phyloP scores from a whole-genome alignment of 2,888 invertebrate genomes.

The Drosophila mercatorum region DNA sequence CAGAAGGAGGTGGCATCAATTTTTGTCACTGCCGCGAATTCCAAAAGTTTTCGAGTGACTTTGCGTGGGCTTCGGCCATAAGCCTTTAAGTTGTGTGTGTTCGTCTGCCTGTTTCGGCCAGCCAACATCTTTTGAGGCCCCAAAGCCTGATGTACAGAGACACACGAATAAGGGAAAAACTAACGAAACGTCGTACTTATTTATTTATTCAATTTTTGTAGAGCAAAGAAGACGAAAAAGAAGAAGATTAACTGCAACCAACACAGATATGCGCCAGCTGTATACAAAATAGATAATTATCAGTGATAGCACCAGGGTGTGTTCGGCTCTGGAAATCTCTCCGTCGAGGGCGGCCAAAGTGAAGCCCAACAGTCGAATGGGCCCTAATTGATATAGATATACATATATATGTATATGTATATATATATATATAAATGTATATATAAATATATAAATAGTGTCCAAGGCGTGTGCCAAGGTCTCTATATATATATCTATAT shows the following conservation, averaged over 20 bases:
- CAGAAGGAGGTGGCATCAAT: slow-evolving; percentile 43
- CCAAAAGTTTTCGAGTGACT: slow-evolving; percentile 46
- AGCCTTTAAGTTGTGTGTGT: slow-evolving; percentile 28
- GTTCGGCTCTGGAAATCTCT: slow-evolving; percentile 7
- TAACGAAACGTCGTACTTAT: slow-evolving; percentile 3
- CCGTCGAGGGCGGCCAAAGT: neutral
- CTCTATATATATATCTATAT: neutral
- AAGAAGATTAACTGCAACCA: slow-evolving; percentile 5
- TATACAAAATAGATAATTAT: slow-evolving; percentile 8
- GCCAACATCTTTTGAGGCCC: slow-evolving; percentile 11
- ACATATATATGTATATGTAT: no score
- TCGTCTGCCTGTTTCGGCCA: neutral
- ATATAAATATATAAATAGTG: neutral
- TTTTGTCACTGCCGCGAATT: slow-evolving; percentile 63
- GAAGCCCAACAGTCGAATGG: slow-evolving; percentile 15
- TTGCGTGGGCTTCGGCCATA: slow-evolving; percentile 41
- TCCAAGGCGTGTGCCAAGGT: slow-evolving; percentile 21
- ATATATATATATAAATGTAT: no score
- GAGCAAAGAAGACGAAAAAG: neutral
- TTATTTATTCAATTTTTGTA: slow-evolving; percentile 11
- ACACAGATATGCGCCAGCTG: neutral
- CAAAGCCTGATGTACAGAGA: neutral
- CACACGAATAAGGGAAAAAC: neutral
- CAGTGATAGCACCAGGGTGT: slow-evolving; percentile 16
- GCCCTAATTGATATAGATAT: slow-evolving; percentile 21